Conservation (phyloP, 2,888 invertebrate genomes). For the Trachelus iudaicus region DNA sequence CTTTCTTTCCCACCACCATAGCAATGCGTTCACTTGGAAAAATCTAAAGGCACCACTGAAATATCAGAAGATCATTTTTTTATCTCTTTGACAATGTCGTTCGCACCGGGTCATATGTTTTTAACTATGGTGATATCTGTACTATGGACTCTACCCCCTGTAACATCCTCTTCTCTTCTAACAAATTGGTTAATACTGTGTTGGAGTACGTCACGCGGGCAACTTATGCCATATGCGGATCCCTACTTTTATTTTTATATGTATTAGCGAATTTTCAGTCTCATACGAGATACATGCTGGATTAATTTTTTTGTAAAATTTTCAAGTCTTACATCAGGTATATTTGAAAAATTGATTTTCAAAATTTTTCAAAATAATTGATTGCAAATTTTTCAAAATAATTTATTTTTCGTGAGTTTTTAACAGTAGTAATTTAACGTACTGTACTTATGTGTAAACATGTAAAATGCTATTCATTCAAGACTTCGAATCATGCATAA, state of each 20-base stretch:
- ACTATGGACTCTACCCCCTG: constrained; percentile 15
- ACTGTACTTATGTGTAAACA: background rate
- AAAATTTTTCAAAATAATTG: background rate
- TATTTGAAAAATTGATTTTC: background rate
- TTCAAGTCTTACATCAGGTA: background rate
- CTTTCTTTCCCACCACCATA: constrained; percentile 60
- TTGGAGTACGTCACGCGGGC: constrained; percentile 28
- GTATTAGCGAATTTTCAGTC: background rate
- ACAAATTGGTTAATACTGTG: constrained; percentile 45
- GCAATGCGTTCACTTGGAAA: constrained; percentile 46
- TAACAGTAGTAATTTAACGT: background rate
- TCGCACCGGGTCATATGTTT: constrained; percentile 22
- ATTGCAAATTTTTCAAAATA: background rate
- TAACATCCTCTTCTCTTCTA: constrained; percentile 34
- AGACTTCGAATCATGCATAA: background rate
- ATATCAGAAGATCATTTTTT: constrained; percentile 18
- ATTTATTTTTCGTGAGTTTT: background rate
- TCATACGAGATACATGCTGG: too few species aligned
- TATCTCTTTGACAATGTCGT: background rate
- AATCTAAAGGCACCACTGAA: constrained; percentile 57
- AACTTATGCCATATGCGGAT: constrained; percentile 22
- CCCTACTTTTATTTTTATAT: background rate
- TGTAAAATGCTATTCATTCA: background rate
- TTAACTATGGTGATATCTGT: constrained; percentile 29
- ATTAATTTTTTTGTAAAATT: too few species aligned